Percentiles rank a stretch among this genome's conserved stretches.
phyloP scores from a whole-genome alignment of 2,113 vertebrate species.

The Rhinoderma darwinii region DNA sequence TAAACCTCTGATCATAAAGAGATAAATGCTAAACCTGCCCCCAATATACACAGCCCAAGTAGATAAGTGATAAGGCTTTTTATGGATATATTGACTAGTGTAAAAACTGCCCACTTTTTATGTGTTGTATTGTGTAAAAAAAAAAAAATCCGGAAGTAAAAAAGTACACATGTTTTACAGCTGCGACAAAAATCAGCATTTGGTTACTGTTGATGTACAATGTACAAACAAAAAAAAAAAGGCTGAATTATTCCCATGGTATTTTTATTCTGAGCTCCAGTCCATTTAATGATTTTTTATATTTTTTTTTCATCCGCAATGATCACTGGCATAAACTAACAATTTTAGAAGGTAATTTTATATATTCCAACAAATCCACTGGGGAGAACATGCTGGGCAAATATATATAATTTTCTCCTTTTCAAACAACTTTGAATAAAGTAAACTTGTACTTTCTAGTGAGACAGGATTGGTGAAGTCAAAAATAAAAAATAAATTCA shows the following conservation, averaged over 20 bases:
- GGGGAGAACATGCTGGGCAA: slow-evolving; percentile 20
- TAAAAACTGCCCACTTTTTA: no score
- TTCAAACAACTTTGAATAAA: slow-evolving; percentile 4
- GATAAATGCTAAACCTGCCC: no score
- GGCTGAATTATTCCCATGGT: background rate
- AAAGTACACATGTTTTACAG: no score
- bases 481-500: background rate
- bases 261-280: background rate
- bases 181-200: no score
- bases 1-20: no score
- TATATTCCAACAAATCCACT: slow-evolving; percentile 1
- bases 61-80: no score
- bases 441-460: background rate
- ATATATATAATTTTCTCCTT: slow-evolving; percentile 14
- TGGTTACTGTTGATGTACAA: background rate
- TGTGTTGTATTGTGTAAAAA: no score
- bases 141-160: no score
- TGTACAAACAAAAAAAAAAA: background rate
- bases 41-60: no score
- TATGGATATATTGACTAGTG: no score
- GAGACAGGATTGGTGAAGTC: background rate
- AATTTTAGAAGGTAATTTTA: slow-evolving; percentile 24
- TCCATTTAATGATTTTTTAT: background rate
- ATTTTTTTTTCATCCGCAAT: background rate
- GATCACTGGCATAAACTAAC: background rate